Evolutionary conservation across 1,140 invertebrate genomes (phyloP).

Genomic region (Lordiphosa clarofinis): DNA sequence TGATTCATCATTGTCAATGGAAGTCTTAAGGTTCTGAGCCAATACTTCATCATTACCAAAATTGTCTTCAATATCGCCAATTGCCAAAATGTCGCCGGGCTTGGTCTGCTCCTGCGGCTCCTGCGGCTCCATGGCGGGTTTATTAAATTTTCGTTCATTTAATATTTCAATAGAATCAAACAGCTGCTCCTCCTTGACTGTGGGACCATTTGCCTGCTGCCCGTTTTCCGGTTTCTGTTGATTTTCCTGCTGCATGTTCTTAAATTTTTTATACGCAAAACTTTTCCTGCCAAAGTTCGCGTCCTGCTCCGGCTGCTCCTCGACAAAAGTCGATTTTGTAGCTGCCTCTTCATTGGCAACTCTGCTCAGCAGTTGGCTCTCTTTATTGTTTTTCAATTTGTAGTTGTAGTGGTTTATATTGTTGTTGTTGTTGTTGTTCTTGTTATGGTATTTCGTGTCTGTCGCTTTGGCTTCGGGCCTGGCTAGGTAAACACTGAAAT

Average conservation of each 20-base stretch:
- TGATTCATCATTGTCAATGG: conserved; percentile 65
- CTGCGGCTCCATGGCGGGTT: conserved; percentile 30
- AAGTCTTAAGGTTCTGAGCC: conserved; percentile 40
- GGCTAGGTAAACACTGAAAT: conserved; percentile 58
- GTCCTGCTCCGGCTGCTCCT: conserved; percentile 14
- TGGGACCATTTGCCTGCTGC: conserved; percentile 1
- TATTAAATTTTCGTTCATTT: conserved; percentile 74
- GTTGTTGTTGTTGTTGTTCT: conserved; percentile 28
- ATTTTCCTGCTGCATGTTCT: conserved; percentile 55
- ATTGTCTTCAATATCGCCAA: conserved; percentile 67
- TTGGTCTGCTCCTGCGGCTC: conserved; percentile 1
- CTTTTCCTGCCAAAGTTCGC: conserved; percentile 59
- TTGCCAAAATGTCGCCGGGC: conserved; percentile 39
- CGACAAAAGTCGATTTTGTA: conserved; percentile 19
- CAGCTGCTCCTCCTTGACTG: conserved; percentile 28
- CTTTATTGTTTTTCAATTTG: conserved; percentile 68
- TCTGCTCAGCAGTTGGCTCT: conserved; percentile 19
- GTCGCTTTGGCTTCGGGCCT: conserved; percentile 33
- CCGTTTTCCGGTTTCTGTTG: conserved; percentile 27
- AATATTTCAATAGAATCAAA: conserved; percentile 72
- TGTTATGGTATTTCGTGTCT: conserved; percentile 35
- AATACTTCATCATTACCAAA: conserved; percentile 55
- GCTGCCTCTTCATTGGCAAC: conserved; percentile 23
- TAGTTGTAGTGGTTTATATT: conserved; percentile 55
- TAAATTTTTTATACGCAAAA: conserved; percentile 68